phyloP scores from a whole-genome alignment of 1,140 invertebrate species.

The Orius insidiosus region DNA sequence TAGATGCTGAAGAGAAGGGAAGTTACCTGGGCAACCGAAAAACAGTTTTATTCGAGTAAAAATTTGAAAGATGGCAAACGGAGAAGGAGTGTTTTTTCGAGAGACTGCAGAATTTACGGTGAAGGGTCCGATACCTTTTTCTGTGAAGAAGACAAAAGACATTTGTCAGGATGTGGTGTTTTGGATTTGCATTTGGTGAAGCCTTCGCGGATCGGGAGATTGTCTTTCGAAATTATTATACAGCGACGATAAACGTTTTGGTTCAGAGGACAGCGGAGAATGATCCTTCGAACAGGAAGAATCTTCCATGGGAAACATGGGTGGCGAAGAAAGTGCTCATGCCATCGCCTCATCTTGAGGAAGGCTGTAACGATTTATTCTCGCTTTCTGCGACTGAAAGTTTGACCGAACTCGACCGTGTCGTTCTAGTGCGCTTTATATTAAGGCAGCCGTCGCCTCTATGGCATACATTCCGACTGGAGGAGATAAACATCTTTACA shows the following conservation, averaged over 20 bases:
- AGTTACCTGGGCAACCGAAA: too few species aligned
- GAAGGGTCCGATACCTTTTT: slow-evolving; percentile 3
- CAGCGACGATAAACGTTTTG: neutral
- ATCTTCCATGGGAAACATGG: too few species aligned
- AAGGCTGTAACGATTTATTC: slow-evolving; percentile 1
- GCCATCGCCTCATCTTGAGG: slow-evolving; percentile 1
- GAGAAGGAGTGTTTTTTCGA: neutral
- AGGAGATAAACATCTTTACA: too few species aligned
- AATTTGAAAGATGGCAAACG: neutral
- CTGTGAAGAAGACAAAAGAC: slow-evolving; percentile 2
- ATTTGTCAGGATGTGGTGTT: neutral
- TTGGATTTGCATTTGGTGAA: neutral
- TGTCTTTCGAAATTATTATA: slow-evolving; percentile 3
- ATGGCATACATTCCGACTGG: neutral
- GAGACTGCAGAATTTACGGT: slow-evolving; percentile 4
- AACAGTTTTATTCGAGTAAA: neutral
- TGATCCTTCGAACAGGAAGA: too few species aligned
- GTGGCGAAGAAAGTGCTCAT: too few species aligned
- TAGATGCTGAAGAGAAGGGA: too few species aligned
- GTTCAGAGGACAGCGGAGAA: too few species aligned
- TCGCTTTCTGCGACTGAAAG: slow-evolving; percentile 1
- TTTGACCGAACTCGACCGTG: neutral
- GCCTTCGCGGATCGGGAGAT: neutral
- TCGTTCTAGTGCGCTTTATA: neutral
- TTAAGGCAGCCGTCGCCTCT: slow-evolving; percentile 3